phyloP scores from a whole-genome alignment of 2,113 vertebrate species.

The Ptilonorhynchus violaceus region DNA sequence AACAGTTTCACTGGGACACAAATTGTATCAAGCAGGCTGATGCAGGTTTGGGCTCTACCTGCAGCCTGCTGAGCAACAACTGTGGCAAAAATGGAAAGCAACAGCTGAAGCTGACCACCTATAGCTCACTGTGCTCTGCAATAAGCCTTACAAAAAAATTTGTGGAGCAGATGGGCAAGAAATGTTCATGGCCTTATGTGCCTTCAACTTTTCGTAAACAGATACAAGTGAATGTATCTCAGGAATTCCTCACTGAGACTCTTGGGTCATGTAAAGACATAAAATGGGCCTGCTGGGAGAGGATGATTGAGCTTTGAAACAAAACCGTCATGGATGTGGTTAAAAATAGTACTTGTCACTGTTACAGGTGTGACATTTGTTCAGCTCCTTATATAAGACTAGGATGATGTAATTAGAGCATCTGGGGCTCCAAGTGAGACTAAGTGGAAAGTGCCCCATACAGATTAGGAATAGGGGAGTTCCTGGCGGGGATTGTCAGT shows the following conservation, averaged over 20 bases:
- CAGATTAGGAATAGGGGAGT: not conserved
- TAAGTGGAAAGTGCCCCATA: not conserved
- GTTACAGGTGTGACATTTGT: not conserved
- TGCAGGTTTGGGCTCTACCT: not conserved
- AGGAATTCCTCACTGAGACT: not conserved
- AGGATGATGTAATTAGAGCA: not conserved
- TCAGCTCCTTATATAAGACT: not conserved
- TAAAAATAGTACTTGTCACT: not conserved
- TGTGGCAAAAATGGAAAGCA: not conserved
- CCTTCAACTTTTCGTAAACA: not conserved
- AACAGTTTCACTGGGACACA: not conserved
- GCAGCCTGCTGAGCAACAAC: not conserved
- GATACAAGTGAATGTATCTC: not conserved
- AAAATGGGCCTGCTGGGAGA: not conserved
- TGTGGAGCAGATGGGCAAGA: slow-evolving; percentile 56
- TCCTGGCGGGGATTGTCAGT: not conserved
- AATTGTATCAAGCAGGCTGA: not conserved
- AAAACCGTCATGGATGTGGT: not conserved
- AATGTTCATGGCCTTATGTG: slow-evolving; percentile 43
- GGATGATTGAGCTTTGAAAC: not conserved
- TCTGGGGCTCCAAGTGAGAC: not conserved
- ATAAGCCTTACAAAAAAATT: slow-evolving; percentile 1
- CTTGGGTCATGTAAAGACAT: not conserved
- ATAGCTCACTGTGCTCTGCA: slow-evolving; percentile 1
- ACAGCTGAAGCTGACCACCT: slow-evolving; percentile 35